Conservation (phyloP, 1,140 invertebrate genomes). For the Druon quercuslanigerum region DNA sequence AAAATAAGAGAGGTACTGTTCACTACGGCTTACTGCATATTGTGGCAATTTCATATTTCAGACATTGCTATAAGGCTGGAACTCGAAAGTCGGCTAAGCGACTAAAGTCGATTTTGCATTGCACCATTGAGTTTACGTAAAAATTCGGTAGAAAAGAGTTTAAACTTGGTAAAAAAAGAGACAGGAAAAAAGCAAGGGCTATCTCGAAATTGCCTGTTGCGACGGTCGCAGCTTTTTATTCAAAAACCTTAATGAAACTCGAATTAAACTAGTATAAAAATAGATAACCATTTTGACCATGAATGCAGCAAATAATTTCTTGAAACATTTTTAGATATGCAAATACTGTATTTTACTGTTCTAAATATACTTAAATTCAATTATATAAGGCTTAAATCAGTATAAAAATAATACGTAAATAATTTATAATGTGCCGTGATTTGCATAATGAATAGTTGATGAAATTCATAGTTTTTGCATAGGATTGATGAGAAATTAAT, state of each 20-base stretch:
- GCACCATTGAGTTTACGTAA: slow-evolving; percentile 5
- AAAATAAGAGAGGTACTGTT: slow-evolving; percentile 49
- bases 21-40: slow-evolving; percentile 56
- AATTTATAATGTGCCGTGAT: no score
- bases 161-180: not conserved
- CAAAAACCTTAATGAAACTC: slow-evolving; percentile 34
- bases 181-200: slow-evolving; percentile 31
- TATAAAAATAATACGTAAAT: no score
- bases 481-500: no score
- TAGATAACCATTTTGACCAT: no score
- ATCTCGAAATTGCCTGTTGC: slow-evolving; percentile 37
- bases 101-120: slow-evolving; percentile 18
- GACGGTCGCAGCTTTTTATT: slow-evolving; percentile 41
- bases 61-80: slow-evolving; percentile 8
- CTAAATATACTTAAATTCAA: no score
- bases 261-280: not conserved
- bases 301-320: no score
- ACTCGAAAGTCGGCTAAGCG: slow-evolving; percentile 21
- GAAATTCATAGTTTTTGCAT: no score
- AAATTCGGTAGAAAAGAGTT: not conserved
- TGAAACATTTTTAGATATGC: no score
- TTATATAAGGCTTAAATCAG: no score
- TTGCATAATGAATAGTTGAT: no score
- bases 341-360: no score
- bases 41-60: slow-evolving; percentile 59